Conservation (phyloP, 2,113 vertebrate species). For the Zosterops borbonicus region DNA sequence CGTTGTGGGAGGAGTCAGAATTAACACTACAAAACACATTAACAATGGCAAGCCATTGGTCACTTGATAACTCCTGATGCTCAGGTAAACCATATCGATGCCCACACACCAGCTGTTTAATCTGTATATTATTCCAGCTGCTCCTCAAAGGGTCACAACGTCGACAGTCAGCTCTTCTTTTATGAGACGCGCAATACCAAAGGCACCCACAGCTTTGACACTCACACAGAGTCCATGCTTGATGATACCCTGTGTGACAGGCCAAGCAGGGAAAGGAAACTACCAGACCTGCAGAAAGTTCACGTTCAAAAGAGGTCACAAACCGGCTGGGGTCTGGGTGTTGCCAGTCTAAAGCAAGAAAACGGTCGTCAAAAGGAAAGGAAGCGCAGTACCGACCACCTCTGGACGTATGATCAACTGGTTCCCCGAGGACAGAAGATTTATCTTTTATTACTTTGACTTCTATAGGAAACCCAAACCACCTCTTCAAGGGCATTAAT, state of each 20-base stretch:
- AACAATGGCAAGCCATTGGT: background rate
- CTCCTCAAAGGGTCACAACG: background rate
- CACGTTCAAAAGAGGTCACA: background rate
- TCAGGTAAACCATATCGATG: background rate
- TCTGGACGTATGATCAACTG: background rate
- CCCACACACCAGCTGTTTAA: background rate
- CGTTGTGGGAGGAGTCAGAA: no score
- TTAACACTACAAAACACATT: background rate
- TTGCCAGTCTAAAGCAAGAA: background rate
- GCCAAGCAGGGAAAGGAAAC: background rate
- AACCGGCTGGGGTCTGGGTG: background rate
- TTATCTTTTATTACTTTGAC: background rate
- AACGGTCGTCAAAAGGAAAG: background rate
- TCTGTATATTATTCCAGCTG: background rate
- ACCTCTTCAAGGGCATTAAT: background rate
- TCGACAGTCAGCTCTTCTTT: background rate
- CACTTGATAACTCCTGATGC: background rate
- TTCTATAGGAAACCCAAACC: background rate
- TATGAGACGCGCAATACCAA: background rate
- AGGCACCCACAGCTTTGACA: background rate
- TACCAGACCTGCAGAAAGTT: background rate
- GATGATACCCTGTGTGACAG: background rate
- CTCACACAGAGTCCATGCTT: background rate
- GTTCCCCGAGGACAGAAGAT: background rate
- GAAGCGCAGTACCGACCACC: background rate